Percentiles rank a stretch among this genome's conserved stretches.
These are phyloP conservation scores for Moxostoma hubbsi DNA, from an alignment of 2,797 vertebrate genomes.

Conservation along the genomic window DNA sequence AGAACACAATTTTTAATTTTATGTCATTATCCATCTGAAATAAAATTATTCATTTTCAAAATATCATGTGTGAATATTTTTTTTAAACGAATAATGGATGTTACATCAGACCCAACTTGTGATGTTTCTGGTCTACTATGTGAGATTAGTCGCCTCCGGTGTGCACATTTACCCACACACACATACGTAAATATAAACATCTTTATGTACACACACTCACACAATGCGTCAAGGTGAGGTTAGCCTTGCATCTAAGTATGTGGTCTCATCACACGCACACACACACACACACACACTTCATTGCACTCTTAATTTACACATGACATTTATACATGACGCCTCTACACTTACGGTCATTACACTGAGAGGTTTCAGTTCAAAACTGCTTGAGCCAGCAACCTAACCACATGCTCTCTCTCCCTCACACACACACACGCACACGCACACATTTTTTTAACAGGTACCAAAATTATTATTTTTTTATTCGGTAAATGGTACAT, in stretches of 20 bases:
- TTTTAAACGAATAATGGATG: background rate
- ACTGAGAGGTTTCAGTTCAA: constrained; percentile 74
- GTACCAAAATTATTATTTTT: too few species aligned
- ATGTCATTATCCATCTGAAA: background rate
- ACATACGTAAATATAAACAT: background rate
- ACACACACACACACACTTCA: constrained; percentile 28
- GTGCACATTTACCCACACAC: background rate
- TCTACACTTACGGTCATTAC: constrained; percentile 85
- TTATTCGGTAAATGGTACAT: too few species aligned
- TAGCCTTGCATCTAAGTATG: constrained; percentile 6
- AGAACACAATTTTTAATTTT: background rate
- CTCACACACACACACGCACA: too few species aligned
- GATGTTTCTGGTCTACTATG: background rate
- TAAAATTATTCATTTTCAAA: background rate
- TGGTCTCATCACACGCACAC: background rate
- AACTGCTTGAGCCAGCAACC: constrained; percentile 55
- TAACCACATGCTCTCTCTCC: background rate
- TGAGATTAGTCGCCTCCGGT: too few species aligned
- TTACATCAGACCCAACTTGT: background rate
- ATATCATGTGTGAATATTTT: background rate
- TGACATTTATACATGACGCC: constrained; percentile 80
- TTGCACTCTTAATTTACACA: constrained; percentile 51
- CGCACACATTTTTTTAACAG: too few species aligned
- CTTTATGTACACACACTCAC: background rate
- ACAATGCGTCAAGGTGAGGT: background rate